Percentiles rank a stretch among this genome's conserved stretches.
Evolutionary conservation across 1,140 invertebrate species (phyloP).

Genomic region (Ceratosolen solmsi): DNA sequence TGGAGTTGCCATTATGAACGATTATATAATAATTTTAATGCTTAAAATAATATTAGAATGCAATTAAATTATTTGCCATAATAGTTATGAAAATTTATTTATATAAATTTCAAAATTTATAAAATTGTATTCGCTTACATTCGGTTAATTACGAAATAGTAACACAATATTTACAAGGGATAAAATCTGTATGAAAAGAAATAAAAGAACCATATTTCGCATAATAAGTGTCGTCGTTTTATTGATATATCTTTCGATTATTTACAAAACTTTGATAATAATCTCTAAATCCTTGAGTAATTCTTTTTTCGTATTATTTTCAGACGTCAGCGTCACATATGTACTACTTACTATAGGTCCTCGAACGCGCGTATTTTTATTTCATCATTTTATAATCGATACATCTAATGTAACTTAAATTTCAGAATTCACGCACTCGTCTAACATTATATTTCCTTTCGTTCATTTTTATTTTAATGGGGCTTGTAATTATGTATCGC

Average conservation of each 20-base stretch:
- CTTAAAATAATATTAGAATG: no score
- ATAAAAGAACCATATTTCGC: conserved; percentile 31
- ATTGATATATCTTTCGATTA: conserved; percentile 73
- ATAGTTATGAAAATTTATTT: no score
- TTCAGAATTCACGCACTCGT: conserved; percentile 10
- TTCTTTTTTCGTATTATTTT: conserved; percentile 52
- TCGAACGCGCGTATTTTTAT: conserved; percentile 58
- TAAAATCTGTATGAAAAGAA: not conserved
- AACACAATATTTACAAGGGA: not conserved
- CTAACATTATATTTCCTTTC: conserved; percentile 24
- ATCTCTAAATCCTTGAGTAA: conserved; percentile 67
- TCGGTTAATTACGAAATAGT: no score
- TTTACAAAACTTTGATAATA: conserved; percentile 74
- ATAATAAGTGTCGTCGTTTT: conserved; percentile 68
- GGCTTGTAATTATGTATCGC: not conserved
- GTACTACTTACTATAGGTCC: conserved; percentile 65
- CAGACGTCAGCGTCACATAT: conserved; percentile 59
- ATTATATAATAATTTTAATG: no score
- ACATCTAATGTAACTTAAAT: conserved; percentile 41
- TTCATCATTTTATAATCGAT: conserved; percentile 49
- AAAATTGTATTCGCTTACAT: no score
- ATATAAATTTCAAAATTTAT: no score
- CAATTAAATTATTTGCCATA: no score
- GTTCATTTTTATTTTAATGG: conserved; percentile 4
- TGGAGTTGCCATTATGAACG: no score